Conservation (phyloP, 2,113 vertebrate genomes). For the Muscicapa adusta region DNA sequence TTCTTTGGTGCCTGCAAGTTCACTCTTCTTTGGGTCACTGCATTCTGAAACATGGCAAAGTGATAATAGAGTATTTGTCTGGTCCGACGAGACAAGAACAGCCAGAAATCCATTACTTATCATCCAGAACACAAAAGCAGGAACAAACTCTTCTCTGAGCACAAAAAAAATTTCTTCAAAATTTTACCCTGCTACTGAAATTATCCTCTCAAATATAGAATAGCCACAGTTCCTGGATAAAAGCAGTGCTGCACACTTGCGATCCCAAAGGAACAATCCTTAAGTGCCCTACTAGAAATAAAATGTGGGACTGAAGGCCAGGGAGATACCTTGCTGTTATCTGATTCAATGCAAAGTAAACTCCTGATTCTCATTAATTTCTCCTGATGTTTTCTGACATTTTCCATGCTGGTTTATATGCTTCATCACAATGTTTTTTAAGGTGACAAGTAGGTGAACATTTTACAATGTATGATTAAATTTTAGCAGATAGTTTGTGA, state of each 20-base stretch:
- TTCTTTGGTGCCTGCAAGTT: background rate
- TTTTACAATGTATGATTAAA: background rate
- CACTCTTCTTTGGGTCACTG: background rate
- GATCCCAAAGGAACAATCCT: background rate
- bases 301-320: background rate
- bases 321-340: accelerated
- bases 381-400: background rate
- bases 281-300: background rate
- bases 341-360: background rate
- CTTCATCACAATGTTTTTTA: background rate
- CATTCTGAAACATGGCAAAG: background rate
- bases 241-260: background rate
- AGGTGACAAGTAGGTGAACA: background rate
- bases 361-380: background rate
- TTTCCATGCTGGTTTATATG: background rate
- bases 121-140: background rate
- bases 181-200: background rate
- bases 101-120: background rate
- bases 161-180: background rate
- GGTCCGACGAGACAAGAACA: background rate
- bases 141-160: background rate
- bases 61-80: background rate
- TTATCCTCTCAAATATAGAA: background rate
- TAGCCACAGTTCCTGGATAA: background rate
- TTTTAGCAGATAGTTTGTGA: background rate